A percentile compares a stretch with the other conserved stretches of the same genome.
phyloP scores from a whole-genome alignment of 2,113 vertebrate species.

The Pseudolaguvia tuberculata region DNA sequence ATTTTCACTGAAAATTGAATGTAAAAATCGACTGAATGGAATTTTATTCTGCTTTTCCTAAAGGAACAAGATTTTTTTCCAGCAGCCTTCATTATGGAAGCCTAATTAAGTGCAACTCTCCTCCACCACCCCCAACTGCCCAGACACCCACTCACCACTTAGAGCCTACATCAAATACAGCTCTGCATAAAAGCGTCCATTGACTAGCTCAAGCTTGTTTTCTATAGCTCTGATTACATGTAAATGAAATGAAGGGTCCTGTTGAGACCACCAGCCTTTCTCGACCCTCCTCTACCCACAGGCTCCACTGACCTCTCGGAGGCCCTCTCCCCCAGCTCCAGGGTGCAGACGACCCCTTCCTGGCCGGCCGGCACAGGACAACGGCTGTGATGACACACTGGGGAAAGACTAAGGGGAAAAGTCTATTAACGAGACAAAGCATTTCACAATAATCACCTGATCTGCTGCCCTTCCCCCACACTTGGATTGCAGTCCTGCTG shows the following conservation, averaged over 20 bases:
- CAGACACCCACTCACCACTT: background rate
- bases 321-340: conserved; percentile 43
- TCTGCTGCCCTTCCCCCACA: conserved; percentile 17
- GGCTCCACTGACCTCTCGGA: conserved; percentile 54
- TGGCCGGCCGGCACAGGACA: conserved; percentile 32
- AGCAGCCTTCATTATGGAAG: conserved; percentile 30
- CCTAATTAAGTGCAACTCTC: conserved; percentile 31
- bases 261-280: conserved; percentile 41
- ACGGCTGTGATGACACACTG: conserved; percentile 45
- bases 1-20: background rate
- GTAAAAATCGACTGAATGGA: too few species aligned
- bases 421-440: conserved; percentile 57
- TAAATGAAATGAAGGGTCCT: conserved; percentile 54
- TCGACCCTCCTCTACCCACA: conserved; percentile 36
- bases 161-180: conserved; percentile 48
- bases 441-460: conserved; percentile 55
- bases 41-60: conserved; percentile 23
- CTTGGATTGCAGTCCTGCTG: conserved; percentile 33
- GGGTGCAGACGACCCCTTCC: conserved; percentile 53
- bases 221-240: conserved; percentile 51
- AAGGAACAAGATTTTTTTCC: conserved; percentile 14
- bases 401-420: conserved; percentile 46
- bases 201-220: conserved; percentile 45
- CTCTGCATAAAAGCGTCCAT: conserved; percentile 42
- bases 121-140: background rate